Conservation (phyloP, 2,888 invertebrate species). For the Eupelmus urozonus region DNA sequence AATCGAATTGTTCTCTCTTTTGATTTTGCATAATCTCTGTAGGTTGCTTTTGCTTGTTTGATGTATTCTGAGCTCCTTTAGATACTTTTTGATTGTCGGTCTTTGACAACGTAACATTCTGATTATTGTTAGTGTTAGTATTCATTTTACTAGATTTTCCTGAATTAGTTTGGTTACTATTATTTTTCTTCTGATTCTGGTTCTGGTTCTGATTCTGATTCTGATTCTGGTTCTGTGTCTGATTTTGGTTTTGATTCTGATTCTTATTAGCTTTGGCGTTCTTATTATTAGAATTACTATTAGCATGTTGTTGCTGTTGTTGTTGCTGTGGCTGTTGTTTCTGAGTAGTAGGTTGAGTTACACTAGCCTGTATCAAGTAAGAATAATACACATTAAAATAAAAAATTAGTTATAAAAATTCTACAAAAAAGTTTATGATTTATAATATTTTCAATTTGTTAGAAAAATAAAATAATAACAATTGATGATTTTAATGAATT, state of each 20-base stretch:
- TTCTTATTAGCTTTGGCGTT: slow-evolving; percentile 54
- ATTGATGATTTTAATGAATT: neutral
- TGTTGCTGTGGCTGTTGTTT: slow-evolving; percentile 61
- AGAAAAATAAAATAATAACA: neutral
- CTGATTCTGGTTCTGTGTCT: slow-evolving; percentile 57
- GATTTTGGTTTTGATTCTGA: slow-evolving; percentile 47
- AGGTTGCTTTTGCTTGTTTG: slow-evolving; percentile 61
- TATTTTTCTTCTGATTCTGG: slow-evolving; percentile 57
- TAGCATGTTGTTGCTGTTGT: slow-evolving; percentile 59
- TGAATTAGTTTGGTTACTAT: slow-evolving; percentile 37
- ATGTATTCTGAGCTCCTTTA: slow-evolving; percentile 52
- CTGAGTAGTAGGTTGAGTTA: slow-evolving; percentile 40
- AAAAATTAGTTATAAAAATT: slow-evolving; percentile 10
- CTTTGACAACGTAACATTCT: slow-evolving; percentile 60
- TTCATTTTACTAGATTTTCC: slow-evolving; percentile 58
- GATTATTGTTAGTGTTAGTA: slow-evolving; percentile 60
- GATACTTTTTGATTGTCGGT: slow-evolving; percentile 65
- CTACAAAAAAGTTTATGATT: no score
- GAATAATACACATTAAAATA: neutral
- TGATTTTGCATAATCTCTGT: slow-evolving; percentile 57
- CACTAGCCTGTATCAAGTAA: slow-evolving; percentile 19
- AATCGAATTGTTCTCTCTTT: slow-evolving; percentile 44
- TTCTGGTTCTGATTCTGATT: slow-evolving; percentile 54
- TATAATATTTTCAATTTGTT: no score
- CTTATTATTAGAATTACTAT: slow-evolving; percentile 58